Percentiles rank a stretch among this genome's conserved stretches.
These are phyloP conservation scores for Abrostola tripartita DNA, from an alignment of 2,888 invertebrate genomes.

Conservation along the genomic window DNA sequence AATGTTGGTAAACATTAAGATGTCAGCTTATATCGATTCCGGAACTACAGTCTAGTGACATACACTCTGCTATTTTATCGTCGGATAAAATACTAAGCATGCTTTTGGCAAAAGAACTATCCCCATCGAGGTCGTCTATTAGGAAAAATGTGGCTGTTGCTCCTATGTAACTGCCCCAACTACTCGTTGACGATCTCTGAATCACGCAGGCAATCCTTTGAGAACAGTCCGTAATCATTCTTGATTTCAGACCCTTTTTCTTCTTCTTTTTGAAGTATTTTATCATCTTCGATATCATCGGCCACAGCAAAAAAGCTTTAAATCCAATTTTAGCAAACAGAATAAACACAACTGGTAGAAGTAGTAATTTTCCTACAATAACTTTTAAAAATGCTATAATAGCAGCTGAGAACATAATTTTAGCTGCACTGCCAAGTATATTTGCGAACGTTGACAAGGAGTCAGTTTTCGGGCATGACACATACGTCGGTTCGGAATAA, in stretches of 20 bases:
- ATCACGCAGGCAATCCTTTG: conserved; percentile 81
- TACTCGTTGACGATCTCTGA: conserved; percentile 69
- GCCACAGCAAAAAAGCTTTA: conserved; percentile 82
- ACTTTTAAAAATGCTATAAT: conserved; percentile 80
- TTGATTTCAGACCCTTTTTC: conserved; percentile 75
- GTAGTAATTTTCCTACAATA: conserved; percentile 78
- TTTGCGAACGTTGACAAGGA: conserved; percentile 79
- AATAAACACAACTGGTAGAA: conserved; percentile 77
- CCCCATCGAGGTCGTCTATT: conserved; percentile 80
- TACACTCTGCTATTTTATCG: conserved; percentile 83
- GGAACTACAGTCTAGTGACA: conserved; percentile 83
- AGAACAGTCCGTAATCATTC: conserved; percentile 80
- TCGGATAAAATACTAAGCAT: conserved; percentile 80
- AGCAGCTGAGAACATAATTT: conserved; percentile 82
- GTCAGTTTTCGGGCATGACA: conserved; percentile 79
- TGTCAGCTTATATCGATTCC: conserved; percentile 84
- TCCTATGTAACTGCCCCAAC: conserved; percentile 79
- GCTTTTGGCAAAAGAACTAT: conserved; percentile 77
- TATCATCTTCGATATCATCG: conserved; percentile 81
- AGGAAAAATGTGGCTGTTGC: conserved; percentile 80
- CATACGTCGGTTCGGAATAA: conserved; percentile 72
- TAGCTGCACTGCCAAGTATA: conserved; percentile 81
- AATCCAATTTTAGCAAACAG: conserved; percentile 80
- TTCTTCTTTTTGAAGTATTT: conserved; percentile 83
- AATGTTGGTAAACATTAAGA: conserved; percentile 69